Percentiles rank a stretch among this genome's conserved stretches.
phyloP scores from a whole-genome alignment of 2,888 invertebrate species.

The Lapara coniferarum region DNA sequence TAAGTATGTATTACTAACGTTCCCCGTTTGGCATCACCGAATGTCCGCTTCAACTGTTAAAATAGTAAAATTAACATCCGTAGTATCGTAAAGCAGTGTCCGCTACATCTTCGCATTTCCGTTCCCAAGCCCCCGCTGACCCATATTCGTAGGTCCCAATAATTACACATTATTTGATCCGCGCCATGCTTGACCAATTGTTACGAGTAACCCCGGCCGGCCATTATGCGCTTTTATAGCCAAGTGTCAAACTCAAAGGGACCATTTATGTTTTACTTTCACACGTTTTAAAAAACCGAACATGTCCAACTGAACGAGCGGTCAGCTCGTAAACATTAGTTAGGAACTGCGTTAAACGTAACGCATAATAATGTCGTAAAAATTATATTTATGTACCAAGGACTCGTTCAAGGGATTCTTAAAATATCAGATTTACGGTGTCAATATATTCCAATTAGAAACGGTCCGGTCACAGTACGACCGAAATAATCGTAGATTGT shows the following conservation, averaged over 20 bases:
- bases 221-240: constrained; percentile 61
- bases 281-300: constrained; percentile 76
- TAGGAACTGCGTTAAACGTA: constrained; percentile 51
- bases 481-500: constrained; percentile 28
- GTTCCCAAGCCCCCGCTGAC: constrained; percentile 76
- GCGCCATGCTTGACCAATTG: constrained; percentile 78
- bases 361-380: constrained; percentile 79
- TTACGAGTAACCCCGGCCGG: constrained; percentile 65
- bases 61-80: constrained; percentile 14
- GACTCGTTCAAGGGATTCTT: constrained; percentile 32
- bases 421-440: constrained; percentile 34
- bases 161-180: constrained; percentile 65
- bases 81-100: constrained; percentile 22
- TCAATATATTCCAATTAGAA: constrained; percentile 26
- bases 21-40: too few relatives aligned
- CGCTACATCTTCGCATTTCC: constrained; percentile 53
- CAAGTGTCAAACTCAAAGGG: constrained; percentile 30
- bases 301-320: constrained; percentile 67
- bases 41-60: not conserved
- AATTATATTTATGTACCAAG: constrained; percentile 65
- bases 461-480: constrained; percentile 11
- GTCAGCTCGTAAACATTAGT: constrained; percentile 70
- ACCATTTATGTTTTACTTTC: constrained; percentile 74
- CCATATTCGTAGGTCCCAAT: constrained; percentile 67
- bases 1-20: too few relatives aligned